A percentile compares a stretch with the other conserved stretches of the same genome.
Evolutionary conservation across 2,888 invertebrate species (phyloP).

Genomic region (Dasypolia templi): DNA sequence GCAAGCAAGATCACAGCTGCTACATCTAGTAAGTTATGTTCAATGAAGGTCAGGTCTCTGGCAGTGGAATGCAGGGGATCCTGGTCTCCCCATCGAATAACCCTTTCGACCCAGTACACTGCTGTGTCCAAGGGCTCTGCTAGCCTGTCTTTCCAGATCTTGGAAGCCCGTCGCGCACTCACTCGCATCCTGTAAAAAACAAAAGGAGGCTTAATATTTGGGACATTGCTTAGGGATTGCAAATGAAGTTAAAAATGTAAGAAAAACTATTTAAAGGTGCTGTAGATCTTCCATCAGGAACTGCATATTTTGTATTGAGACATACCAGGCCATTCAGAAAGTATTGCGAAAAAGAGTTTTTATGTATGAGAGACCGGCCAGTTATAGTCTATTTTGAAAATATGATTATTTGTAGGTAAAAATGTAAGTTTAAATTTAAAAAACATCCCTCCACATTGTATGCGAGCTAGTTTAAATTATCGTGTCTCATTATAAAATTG

Average conservation of each 20-base stretch:
- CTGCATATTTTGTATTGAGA: neutral
- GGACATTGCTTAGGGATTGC: neutral
- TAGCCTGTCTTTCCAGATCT: slow-evolving; percentile 88
- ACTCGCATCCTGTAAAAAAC: slow-evolving; percentile 81
- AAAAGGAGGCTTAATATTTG: neutral
- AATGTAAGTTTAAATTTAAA: no score
- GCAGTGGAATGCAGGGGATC: slow-evolving; percentile 79
- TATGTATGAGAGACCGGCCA: no score
- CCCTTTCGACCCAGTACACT: slow-evolving; percentile 90
- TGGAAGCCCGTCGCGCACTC: slow-evolving; percentile 85
- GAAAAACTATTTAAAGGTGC: neutral
- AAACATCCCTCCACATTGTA: no score
- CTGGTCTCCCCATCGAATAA: slow-evolving; percentile 84
- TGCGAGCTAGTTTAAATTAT: no score
- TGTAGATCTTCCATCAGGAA: neutral
- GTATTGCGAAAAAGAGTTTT: no score
- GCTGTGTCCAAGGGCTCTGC: slow-evolving; percentile 89
- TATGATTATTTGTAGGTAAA: no score
- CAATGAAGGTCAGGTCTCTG: slow-evolving; percentile 78
- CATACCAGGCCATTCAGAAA: no score
- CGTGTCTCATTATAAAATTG: no score
- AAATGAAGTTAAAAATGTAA: neutral
- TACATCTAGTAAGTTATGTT: slow-evolving; percentile 81
- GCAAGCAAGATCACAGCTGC: slow-evolving; percentile 73
- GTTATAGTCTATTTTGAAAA: no score